phyloP scores from a whole-genome alignment of 2,113 vertebrate genomes.

The Jaculus jaculus region DNA sequence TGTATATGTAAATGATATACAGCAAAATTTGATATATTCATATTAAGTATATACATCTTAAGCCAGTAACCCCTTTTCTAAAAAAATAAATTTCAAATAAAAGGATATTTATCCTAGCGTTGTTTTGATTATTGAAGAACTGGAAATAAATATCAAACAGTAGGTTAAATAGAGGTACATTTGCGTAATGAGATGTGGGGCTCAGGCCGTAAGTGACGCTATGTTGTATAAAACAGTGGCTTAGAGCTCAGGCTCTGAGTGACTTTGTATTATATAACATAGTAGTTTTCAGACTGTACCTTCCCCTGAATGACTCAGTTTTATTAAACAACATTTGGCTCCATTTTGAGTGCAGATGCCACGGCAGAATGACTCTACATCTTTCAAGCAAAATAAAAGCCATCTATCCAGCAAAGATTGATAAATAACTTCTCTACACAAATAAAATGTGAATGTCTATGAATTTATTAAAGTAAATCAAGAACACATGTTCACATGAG shows the following conservation, averaged over 20 bases:
- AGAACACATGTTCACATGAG: not conserved
- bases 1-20: not conserved
- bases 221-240: not conserved
- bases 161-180: not conserved
- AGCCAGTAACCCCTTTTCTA: not conserved
- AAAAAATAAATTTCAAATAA: conserved; percentile 5
- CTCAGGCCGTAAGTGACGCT: not conserved
- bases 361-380: not conserved
- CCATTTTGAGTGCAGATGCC: not conserved
- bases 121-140: conserved; percentile 9
- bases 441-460: not conserved
- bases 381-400: not conserved
- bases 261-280: not conserved
- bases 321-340: not conserved
- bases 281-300: not conserved
- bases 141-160: not conserved
- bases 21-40: not conserved
- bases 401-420: not conserved
- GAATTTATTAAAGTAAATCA: not conserved
- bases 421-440: not conserved
- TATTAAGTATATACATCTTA: not conserved
- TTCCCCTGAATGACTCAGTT: not conserved
- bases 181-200: not conserved
- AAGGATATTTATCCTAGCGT: not conserved
- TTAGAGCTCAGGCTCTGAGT: not conserved